Conservation (phyloP, 64 coral and sea anemone genomes). For the Actinia equina region DNA sequence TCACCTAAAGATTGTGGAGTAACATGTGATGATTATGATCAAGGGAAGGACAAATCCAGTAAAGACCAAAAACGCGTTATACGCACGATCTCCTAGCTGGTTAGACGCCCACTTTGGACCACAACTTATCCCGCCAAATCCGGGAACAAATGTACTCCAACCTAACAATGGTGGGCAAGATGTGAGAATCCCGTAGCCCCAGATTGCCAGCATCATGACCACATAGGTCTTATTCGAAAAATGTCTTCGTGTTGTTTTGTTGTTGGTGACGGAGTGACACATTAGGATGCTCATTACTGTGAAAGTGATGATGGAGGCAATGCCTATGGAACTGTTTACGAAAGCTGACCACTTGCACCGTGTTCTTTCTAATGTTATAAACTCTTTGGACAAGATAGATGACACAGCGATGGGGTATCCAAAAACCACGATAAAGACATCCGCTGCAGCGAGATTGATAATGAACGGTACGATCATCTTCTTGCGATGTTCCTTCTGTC, state of each 20-base stretch:
- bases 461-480: constrained; percentile 39
- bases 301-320: constrained; percentile 41
- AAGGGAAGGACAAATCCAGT: constrained; percentile 29
- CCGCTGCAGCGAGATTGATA: constrained; percentile 4
- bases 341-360: constrained; percentile 52
- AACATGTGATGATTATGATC: neutral
- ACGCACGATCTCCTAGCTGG: neutral
- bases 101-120: constrained; percentile 12
- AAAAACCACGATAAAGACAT: constrained; percentile 1
- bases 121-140: constrained; percentile 19
- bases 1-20: neutral
- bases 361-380: neutral
- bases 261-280: neutral
- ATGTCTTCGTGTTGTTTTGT: neutral
- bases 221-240: neutral
- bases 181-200: constrained; percentile 22
- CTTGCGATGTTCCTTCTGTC: constrained; percentile 43
- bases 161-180: constrained; percentile 24
- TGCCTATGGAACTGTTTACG: constrained; percentile 22
- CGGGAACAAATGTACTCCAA: constrained; percentile 28
- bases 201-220: neutral
- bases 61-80: neutral
- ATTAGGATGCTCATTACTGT: constrained; percentile 37
- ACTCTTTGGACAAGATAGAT: neutral
- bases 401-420: neutral